Evolutionary conservation across 2,113 vertebrate species (phyloP).

Genomic region (Tretioscincus oriximinensis): DNA sequence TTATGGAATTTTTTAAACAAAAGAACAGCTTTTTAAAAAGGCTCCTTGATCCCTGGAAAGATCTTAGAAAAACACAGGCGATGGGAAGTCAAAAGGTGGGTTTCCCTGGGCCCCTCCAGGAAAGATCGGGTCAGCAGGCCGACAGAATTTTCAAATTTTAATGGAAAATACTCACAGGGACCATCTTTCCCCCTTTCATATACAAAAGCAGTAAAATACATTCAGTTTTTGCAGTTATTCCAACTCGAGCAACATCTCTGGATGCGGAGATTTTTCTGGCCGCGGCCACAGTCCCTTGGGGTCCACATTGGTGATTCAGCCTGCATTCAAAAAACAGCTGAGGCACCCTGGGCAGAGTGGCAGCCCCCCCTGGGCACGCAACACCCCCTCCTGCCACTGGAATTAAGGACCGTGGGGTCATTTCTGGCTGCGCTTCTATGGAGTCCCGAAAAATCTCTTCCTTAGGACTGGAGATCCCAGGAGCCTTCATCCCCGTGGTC

Average conservation of each 20-base stretch:
- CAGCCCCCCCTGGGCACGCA: not conserved
- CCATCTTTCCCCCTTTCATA: not conserved
- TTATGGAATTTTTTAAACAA: constrained; percentile 27
- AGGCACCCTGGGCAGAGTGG: not conserved
- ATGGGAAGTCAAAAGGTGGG: too few relatives aligned
- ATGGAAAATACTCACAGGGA: constrained; percentile 52
- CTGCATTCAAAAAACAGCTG: too few relatives aligned
- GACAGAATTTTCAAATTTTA: constrained; percentile 49
- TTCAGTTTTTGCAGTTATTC: too few relatives aligned
- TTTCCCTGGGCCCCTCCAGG: too few relatives aligned
- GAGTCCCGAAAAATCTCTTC: too few relatives aligned
- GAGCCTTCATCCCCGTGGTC: too few relatives aligned
- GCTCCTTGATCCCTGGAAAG: constrained; percentile 19
- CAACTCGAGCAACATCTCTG: not conserved
- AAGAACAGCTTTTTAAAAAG: constrained; percentile 41
- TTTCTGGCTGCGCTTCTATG: too few relatives aligned
- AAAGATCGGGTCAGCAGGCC: not conserved
- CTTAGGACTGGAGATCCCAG: too few relatives aligned
- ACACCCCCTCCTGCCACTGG: too few relatives aligned
- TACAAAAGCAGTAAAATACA: constrained; percentile 40
- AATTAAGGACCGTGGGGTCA: too few relatives aligned
- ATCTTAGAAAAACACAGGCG: constrained; percentile 10
- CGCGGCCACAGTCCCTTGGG: not conserved
- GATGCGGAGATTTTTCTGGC: accelerated
- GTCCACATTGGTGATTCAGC: not conserved